Percentiles rank a stretch among this genome's conserved stretches.
phyloP scores from a whole-genome alignment of 2,888 invertebrate genomes.

The Drosophila neotestacea region DNA sequence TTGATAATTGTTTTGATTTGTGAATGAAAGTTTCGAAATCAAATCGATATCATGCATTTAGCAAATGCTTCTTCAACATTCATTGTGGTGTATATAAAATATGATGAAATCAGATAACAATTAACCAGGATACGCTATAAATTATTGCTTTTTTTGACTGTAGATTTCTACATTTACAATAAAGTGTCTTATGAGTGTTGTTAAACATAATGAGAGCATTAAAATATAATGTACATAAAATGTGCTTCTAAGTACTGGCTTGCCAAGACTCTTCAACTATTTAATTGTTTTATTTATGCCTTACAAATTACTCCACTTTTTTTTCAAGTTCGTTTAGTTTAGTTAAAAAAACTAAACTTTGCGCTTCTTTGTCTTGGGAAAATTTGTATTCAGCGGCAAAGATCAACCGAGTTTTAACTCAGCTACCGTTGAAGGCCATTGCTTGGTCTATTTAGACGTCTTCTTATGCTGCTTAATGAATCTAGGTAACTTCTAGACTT shows the following conservation, averaged over 20 bases:
- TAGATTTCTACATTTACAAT: background rate
- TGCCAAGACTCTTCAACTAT: background rate
- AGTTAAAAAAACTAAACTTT: too few relatives aligned
- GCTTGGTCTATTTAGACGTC: background rate
- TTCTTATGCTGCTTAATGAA: background rate
- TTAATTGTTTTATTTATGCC: background rate
- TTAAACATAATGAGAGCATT: too few relatives aligned
- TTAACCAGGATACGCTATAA: constrained; percentile 17
- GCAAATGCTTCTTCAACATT: constrained; percentile 17
- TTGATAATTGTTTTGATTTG: constrained; percentile 32
- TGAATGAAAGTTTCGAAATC: constrained; percentile 36
- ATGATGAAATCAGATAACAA: constrained; percentile 14
- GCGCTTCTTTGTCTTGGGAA: background rate
- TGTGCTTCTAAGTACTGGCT: too few relatives aligned
- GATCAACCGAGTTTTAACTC: background rate
- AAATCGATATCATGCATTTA: constrained; percentile 2
- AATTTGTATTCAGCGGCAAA: background rate
- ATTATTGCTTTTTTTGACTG: background rate
- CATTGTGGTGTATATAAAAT: background rate
- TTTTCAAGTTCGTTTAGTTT: background rate
- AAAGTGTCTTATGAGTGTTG: too few relatives aligned
- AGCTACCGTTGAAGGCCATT: constrained; percentile 14
- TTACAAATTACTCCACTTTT: too few relatives aligned
- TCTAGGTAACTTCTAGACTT: background rate
- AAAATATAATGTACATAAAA: too few relatives aligned